Conservation (phyloP, 2,797 vertebrate genomes). For the Hippocampus kuda region DNA sequence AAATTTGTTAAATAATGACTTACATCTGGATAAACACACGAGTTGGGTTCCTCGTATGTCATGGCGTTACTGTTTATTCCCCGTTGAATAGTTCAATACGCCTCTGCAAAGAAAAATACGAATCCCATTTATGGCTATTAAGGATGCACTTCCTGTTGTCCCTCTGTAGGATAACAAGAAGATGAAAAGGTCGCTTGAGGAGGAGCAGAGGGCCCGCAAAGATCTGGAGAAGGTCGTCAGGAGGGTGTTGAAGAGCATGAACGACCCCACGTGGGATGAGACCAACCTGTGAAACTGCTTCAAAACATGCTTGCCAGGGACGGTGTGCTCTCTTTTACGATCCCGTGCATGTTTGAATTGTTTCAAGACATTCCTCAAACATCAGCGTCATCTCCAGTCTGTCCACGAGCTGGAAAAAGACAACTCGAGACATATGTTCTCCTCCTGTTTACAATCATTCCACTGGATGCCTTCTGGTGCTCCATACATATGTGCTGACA, state of each 20-base stretch:
- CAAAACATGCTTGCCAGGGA: too few species aligned
- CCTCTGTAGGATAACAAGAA: constrained; percentile 86
- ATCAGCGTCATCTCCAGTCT: background rate
- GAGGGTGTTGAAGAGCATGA: constrained; percentile 89
- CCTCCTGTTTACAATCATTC: constrained; percentile 36
- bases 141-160: constrained; percentile 2
- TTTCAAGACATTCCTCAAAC: constrained; percentile 9
- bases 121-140: background rate
- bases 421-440: constrained; percentile 14
- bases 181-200: constrained; percentile 93
- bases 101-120: background rate
- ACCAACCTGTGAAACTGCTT: constrained; percentile 81
- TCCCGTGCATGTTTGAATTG: background rate
- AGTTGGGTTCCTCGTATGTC: too few species aligned
- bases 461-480: background rate
- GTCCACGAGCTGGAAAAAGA: background rate
- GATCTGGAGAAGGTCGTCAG: constrained; percentile 92
- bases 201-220: constrained; percentile 90
- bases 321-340: background rate
- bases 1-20: too few species aligned
- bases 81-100: background rate
- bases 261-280: constrained; percentile 95
- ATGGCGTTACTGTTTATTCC: too few species aligned
- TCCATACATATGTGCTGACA: constrained; percentile 30
- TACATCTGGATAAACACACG: too few species aligned